Evolutionary conservation across 2,113 vertebrate genomes (phyloP), one percentile per base, ranked within the genome.

Genomic region (Cryptoleucopteryx plumbea): DNA sequence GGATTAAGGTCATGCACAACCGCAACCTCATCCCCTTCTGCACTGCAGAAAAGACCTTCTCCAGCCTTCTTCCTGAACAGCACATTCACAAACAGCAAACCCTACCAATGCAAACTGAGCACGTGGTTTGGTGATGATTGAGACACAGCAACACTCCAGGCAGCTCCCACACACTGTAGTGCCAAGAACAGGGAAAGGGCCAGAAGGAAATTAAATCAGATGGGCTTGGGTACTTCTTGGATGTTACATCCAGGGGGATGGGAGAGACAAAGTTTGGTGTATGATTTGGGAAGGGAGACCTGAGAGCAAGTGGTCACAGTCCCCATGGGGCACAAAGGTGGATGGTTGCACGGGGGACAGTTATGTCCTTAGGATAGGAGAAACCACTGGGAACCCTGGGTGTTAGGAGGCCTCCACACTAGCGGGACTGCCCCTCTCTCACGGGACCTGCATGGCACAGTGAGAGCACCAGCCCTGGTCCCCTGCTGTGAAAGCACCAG

Each of bases 381-480:
- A 83, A 66, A 38, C 13, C 25, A n/a, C 36, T 56, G 70, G 58
- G 53, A 48, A n/a, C 63, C 17, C 38, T n/a, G 55, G 43, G 19
- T 5, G 0, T 3, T 59, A 70, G 8, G 42, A 74, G 16, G 2
- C 23, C 20, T 34, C 31, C 47, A 22, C 4, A 8, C 5, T 0
- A 2, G 17, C 4, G 5, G 36, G 52, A 9, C 43, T 52, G 50
- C 10, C 15, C 17, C 42, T 71, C 8, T 72, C 18, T 29, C 45
- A 3, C 0, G 1, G 55, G 16, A 53, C 50, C 17, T 0, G 0
- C 20, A 3, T 2, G 6, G 34, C 58, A 42, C 3, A 2, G 42
- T 12, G 55, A n/a, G 70, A 86, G 36, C 45, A 29, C 34, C 50
- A 58, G 70, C 26, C 43, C 23, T 3, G 1, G 43, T 17, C 16